A percentile compares a stretch with the other conserved stretches of the same genome.
phyloP scores from a whole-genome alignment of 2,113 vertebrate species.

The Hippotragus niger region DNA sequence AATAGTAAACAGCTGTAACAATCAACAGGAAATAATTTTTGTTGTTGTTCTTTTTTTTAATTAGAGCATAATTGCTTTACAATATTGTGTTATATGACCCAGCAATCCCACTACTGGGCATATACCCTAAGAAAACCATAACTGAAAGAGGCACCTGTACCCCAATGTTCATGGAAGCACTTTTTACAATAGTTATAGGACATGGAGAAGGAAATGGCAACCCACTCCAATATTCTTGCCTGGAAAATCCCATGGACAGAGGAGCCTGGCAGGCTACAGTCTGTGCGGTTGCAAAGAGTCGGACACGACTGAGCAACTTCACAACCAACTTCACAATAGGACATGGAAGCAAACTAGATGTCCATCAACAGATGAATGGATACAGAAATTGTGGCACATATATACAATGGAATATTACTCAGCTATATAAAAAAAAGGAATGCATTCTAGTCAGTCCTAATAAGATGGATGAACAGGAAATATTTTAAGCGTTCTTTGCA shows the following conservation, averaged over 20 bases:
- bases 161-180: not conserved
- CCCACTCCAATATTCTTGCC: too few relatives aligned
- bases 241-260: too few relatives aligned
- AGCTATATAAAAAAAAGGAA: not conserved
- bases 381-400: not conserved
- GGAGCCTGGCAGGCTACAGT: too few relatives aligned
- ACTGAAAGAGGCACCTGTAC: not conserved
- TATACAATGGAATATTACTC: not conserved
- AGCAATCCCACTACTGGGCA: not conserved
- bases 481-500: not conserved
- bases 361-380: not conserved
- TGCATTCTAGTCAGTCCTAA: not conserved
- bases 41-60: not conserved
- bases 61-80: not conserved
- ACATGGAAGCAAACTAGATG: not conserved
- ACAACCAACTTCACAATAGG: too few relatives aligned
- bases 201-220: too few relatives aligned
- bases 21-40: not conserved
- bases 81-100: not conserved
- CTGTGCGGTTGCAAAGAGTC: too few relatives aligned
- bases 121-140: not conserved
- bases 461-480: not conserved
- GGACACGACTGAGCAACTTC: too few relatives aligned
- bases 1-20: not conserved
- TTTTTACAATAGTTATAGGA: not conserved